Evolutionary conservation across 2,888 invertebrate species (phyloP).

Genomic region (Stratiomys singularior): DNA sequence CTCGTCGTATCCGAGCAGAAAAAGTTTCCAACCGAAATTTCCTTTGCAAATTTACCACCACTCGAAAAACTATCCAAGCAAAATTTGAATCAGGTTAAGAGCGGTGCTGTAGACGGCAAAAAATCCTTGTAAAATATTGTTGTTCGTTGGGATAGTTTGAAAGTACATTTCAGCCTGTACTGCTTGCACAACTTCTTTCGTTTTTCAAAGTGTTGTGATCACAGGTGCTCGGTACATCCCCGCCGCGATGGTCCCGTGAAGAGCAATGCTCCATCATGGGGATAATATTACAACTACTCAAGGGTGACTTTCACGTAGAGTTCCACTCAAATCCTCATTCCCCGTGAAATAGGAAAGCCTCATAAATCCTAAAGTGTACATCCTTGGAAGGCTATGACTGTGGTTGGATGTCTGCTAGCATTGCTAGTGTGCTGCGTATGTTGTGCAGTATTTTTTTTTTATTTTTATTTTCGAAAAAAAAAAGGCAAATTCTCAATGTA

Average conservation of each 20-base stretch:
- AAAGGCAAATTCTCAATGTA: conserved; percentile 15
- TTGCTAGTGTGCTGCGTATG: background rate
- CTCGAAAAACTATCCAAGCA: background rate
- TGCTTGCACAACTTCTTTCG: background rate
- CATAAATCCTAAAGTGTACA: conserved; percentile 29
- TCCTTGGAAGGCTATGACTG: background rate
- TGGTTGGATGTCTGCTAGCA: background rate
- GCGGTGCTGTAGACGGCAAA: conserved; percentile 1
- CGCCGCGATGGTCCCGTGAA: background rate
- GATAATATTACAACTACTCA: conserved; percentile 17
- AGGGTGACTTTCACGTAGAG: conserved; percentile 32
- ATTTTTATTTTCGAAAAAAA: too few relatives aligned
- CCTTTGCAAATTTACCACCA: conserved; percentile 9
- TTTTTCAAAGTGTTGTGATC: background rate
- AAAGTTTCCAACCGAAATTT: background rate
- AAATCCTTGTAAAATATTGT: conserved; percentile 1
- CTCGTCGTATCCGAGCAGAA: background rate
- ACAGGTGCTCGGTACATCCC: conserved; percentile 17
- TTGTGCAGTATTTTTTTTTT: conserved; percentile 3
- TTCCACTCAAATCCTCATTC: conserved; percentile 22
- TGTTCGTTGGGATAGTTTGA: conserved; percentile 18
- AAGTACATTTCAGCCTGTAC: background rate
- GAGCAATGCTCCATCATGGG: background rate
- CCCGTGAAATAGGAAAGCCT: conserved; percentile 26
- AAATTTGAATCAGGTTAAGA: conserved; percentile 26